Evolutionary conservation across 2,113 vertebrate species (phyloP), one percentile per base, ranked within the genome.

Genomic region (Chionis minor): DNA sequence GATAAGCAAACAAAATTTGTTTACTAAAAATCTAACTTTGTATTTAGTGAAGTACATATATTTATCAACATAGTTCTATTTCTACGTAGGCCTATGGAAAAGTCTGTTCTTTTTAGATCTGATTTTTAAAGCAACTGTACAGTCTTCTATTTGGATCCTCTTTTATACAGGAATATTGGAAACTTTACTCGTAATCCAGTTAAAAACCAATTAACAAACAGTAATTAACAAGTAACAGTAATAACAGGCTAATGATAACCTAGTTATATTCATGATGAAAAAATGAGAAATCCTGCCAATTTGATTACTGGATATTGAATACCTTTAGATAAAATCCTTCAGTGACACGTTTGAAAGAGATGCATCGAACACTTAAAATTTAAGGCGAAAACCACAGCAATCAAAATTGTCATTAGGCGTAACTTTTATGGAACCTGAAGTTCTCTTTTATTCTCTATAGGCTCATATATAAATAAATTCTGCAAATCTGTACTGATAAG

Each of bases 401-500:
- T 88, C 82, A 81, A 73, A 45, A 42, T 69, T 91, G 52, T 79
- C 63, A 84, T 70, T 73, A 71, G 81, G 56, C 9, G 8, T 90
- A 73, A 40, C 45, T 94, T 52, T 61, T 33, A 61, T 63, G 86
- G 44, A 80, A 79, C 74, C 27, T 77, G 18, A 88, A 91, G 42
- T 33, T 63, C 19, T 92, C 49, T 88, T 70, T 88, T 28, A 88
- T 79, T 95, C 44, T 87, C 54, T 79, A 9, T 40, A 88, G 63
- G 7, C 61, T 71, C 38, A 7, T 42, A 75, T 28, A 61, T 56
- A 72, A 94, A 59, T 61, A 91, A 69, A 86, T 54, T 49, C 72
- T 91, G 81, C 51, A 96, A 92, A 94, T 61, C 62, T 74, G 70
- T 47, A 47, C 54, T 78, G 75, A 32, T 51, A 90, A 94, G 91